Base-by-base conservation (phyloP, 2,797 vertebrate species). In the Syngnathus acus region DNA sequence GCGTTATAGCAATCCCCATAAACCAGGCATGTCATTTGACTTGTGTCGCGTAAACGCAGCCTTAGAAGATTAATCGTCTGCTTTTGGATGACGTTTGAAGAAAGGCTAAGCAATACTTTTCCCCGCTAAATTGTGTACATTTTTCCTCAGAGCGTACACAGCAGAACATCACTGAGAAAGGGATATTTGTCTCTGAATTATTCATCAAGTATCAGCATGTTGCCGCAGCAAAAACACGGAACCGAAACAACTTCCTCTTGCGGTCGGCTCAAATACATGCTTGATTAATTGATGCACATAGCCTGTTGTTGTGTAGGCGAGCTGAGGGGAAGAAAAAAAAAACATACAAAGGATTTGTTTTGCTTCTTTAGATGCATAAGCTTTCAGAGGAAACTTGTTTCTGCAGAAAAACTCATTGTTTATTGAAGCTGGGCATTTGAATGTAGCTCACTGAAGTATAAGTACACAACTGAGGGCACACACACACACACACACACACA, bases 371-470 rank as follows among this genome's bases (percentile, higher is more conserved):
- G 7, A 64, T n/a, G 62, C 47, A 32, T 60, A 32, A 54, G 1
- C 59, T 64, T 23, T 59, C 39, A 7, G 53, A 65, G n/a, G 38
- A 9, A 23, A 23, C 39, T 55, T 32, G 1, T 55, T 54, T 54
- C 43, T 64, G 48, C 26, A 57, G 38, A 51, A 58, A 43, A 66
- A 67, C 59, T 62, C 26, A 32, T 42, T 4, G 54, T 59, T 73
- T 60, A 67, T 71, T 59, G 45, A 32, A 43, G 40, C 59, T n/a
- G 13, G n/a, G 14, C 39, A 21, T 10, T n/a, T 23, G n/a, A n/a
- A 6, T 43, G n/a, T 14, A 13, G 59, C 59, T 19, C 17, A 42
- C 5, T 19, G 39, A 61, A 42, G 39, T 6, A 40, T n/a, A 38
- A 42, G 11, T n/a, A 62, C 39, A 43, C n/a, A 39, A 62, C 19